These are phyloP conservation scores for Sepiola atlantica DNA, from an alignment of 2,888 invertebrate genomes.

Conservation along the genomic window DNA sequence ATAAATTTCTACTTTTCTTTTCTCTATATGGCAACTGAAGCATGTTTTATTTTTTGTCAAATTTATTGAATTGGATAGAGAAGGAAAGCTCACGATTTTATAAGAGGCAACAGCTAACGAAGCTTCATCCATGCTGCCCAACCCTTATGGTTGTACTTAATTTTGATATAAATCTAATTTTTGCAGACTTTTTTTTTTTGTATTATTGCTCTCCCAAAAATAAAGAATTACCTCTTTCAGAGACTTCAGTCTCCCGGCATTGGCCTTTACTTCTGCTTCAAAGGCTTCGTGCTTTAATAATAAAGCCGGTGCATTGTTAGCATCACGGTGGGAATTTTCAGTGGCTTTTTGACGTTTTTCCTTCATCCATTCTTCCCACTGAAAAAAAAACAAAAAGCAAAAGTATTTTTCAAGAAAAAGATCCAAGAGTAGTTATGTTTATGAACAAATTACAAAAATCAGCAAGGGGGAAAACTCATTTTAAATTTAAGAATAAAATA, in stretches of 20 bases:
- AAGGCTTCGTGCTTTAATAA: conserved; percentile 77
- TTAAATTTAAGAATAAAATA: not conserved
- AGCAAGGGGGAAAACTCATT: not conserved
- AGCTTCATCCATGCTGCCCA: no score
- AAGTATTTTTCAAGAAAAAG: not conserved
- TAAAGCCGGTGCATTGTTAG: conserved; percentile 81
- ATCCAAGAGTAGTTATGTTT: not conserved
- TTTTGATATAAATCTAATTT: no score
- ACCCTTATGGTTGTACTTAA: no score
- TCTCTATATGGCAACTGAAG: no score
- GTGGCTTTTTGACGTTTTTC: conserved; percentile 93
- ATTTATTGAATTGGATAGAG: no score
- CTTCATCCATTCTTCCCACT: conserved; percentile 88
- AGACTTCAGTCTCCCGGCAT: conserved; percentile 73
- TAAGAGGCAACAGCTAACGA: no score
- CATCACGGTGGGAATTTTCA: conserved; percentile 93
- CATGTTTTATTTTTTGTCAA: no score
- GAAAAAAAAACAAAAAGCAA: conserved; percentile 49
- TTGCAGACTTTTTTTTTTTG: no score
- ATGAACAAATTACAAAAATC: not conserved
- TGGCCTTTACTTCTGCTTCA: conserved; percentile 76
- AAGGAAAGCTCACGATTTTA: no score
- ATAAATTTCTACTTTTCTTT: no score
- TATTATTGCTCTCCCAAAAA: not conserved
- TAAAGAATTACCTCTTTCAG: conserved; percentile 70